A percentile compares a stretch with the other conserved stretches of the same genome.
These are phyloP conservation scores for Caenorhabditis parvicauda DNA, from an alignment of 2,888 invertebrate genomes.

Conservation along the genomic window DNA sequence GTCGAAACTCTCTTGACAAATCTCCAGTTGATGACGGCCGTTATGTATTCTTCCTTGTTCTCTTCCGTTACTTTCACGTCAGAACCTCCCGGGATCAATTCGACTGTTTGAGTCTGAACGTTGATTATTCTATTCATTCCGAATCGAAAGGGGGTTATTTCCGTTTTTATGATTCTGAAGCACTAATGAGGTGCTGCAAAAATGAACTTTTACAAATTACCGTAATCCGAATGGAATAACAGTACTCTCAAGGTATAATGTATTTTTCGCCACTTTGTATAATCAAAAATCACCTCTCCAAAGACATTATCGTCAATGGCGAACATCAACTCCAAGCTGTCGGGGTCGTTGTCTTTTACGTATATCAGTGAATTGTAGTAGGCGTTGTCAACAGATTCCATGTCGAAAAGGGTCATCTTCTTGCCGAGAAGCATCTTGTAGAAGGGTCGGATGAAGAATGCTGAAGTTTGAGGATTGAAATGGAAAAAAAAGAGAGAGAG, in stretches of 20 bases:
- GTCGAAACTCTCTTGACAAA: constrained; percentile 93
- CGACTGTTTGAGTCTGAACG: constrained; percentile 80
- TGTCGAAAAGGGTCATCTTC: constrained; percentile 87
- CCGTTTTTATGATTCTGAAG: too few species aligned
- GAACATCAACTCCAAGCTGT: constrained; percentile 88
- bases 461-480: constrained; percentile 66
- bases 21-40: constrained; percentile 88
- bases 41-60: constrained; percentile 95
- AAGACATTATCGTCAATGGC: constrained; percentile 94
- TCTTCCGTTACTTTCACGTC: constrained; percentile 81
- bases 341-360: constrained; percentile 75
- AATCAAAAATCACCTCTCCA: constrained; percentile 69
- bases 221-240: too few species aligned
- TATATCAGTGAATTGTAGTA: constrained; percentile 95
- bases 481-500: too few species aligned
- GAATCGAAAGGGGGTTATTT: too few species aligned
- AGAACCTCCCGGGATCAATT: constrained; percentile 85
- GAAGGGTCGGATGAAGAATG: constrained; percentile 98
- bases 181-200: too few species aligned
- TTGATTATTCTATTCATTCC: too few species aligned
- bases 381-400: constrained; percentile 98
- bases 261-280: too few species aligned
- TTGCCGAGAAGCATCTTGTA: constrained; percentile 99
- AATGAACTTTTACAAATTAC: too few species aligned
- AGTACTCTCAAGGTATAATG: too few species aligned